Conservation (phyloP, 2,113 vertebrate species). For the Alethe diademata region DNA sequence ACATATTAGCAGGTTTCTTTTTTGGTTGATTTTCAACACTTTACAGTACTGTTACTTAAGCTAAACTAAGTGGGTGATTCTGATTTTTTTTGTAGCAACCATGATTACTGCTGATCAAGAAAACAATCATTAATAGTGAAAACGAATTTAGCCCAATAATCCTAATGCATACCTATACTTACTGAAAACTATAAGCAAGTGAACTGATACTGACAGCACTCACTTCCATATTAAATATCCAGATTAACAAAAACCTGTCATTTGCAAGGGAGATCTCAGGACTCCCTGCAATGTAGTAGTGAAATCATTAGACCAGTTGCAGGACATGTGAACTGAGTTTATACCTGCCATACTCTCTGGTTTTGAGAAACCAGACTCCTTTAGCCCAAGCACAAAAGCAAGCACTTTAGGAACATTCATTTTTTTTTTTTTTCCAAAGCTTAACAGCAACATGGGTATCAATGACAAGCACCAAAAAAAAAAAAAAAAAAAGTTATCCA, state of each 20-base stretch:
- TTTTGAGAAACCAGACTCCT: neutral
- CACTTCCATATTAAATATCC: neutral
- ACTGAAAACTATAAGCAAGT: neutral
- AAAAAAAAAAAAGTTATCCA: neutral
- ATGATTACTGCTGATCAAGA: neutral
- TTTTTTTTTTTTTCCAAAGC: neutral
- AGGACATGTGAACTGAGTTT: neutral
- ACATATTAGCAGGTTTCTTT: neutral
- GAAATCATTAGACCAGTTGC: neutral
- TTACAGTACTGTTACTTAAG: neutral
- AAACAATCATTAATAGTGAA: neutral
- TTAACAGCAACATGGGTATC: neutral
- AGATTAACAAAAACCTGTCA: neutral
- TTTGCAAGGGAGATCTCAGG: neutral
- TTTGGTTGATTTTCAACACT: neutral
- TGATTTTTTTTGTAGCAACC: neutral
- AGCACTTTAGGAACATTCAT: neutral
- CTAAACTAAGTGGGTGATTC: neutral
- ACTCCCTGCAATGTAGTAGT: neutral
- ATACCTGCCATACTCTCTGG: neutral
- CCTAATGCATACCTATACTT: neutral
- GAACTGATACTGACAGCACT: neutral
- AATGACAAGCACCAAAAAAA: neutral
- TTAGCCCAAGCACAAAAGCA: conserved; percentile 20
- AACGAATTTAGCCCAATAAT: neutral